A percentile compares a stretch with the other conserved stretches of the same genome.
Evolutionary conservation across 2,888 invertebrate species (phyloP).

Genomic region (Scrobipalpa atriplicella): DNA sequence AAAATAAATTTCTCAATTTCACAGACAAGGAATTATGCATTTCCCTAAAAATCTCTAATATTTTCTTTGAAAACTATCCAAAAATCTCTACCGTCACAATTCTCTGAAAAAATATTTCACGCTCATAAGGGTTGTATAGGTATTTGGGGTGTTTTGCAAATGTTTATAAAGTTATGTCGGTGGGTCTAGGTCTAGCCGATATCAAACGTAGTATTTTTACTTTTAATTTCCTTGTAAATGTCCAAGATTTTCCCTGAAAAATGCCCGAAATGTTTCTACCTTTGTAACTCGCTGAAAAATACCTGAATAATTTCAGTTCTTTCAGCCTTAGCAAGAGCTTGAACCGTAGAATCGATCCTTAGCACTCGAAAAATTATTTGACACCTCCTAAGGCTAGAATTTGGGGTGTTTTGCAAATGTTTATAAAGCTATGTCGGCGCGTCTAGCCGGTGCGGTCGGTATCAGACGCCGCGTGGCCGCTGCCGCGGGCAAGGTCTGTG

Average conservation of each 20-base stretch:
- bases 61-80: not conserved
- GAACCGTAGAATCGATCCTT: conserved; percentile 37
- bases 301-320: conserved; percentile 21
- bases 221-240: too few species aligned
- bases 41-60: not conserved
- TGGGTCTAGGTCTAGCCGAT: not conserved
- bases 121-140: too few species aligned
- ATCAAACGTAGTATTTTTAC: too few species aligned
- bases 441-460: conserved; percentile 15
- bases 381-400: conserved; percentile 39
- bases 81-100: too few species aligned
- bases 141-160: too few species aligned
- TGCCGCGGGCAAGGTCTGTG: conserved; percentile 54
- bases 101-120: too few species aligned
- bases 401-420: conserved; percentile 39
- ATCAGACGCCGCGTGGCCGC: conserved; percentile 48
- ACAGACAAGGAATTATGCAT: not conserved
- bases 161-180: not conserved
- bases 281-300: conserved; percentile 10
- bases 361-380: conserved; percentile 36
- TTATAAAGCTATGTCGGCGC: conserved; percentile 41
- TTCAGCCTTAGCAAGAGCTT: conserved; percentile 39
- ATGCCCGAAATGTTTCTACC: not conserved
- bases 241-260: not conserved
- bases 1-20: too few species aligned